Conservation (phyloP, 2,113 vertebrate genomes). For the Syngnathus scovelli region DNA sequence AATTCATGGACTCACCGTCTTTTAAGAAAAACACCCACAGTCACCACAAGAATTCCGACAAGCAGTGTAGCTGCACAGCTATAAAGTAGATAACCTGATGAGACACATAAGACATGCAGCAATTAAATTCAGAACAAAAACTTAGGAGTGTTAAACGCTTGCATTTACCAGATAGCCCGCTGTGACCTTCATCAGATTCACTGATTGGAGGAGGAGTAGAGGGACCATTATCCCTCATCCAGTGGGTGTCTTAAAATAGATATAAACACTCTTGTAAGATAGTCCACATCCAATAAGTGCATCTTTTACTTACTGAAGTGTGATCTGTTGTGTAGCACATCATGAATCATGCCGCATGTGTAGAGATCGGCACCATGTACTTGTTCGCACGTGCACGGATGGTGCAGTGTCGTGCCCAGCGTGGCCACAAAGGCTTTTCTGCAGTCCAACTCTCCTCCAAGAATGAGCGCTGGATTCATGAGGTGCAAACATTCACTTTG, state of each 20-base stretch:
- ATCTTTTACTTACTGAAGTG: conserved; percentile 72
- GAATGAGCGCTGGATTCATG: conserved; percentile 63
- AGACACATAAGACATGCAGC: conserved; percentile 30
- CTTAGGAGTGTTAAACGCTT: background rate
- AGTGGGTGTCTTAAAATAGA: conserved; percentile 29
- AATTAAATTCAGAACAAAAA: background rate
- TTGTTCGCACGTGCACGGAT: conserved; percentile 74
- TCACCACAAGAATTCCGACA: conserved; percentile 67
- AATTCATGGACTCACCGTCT: conserved; percentile 70
- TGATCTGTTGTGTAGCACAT: conserved; percentile 77
- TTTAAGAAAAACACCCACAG: conserved; percentile 68
- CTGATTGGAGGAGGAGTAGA: conserved; percentile 11
- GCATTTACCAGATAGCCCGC: conserved; percentile 43
- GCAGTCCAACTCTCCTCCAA: conserved; percentile 72
- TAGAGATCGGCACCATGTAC: conserved; percentile 45
- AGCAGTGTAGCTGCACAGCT: conserved; percentile 62
- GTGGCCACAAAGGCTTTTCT: conserved; percentile 75
- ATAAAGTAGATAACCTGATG: conserved; percentile 74
- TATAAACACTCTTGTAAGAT: background rate
- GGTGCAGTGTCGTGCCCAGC: conserved; percentile 75
- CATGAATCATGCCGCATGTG: conserved; percentile 71
- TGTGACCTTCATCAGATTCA: conserved; percentile 14
- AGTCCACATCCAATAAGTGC: background rate
- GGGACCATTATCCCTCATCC: conserved; percentile 11
- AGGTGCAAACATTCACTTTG: conserved; percentile 64